Percentiles rank a stretch among this genome's conserved stretches.
These are phyloP conservation scores for Cyprinus carpio DNA, from an alignment of 2,113 vertebrate genomes.

Conservation along the genomic window DNA sequence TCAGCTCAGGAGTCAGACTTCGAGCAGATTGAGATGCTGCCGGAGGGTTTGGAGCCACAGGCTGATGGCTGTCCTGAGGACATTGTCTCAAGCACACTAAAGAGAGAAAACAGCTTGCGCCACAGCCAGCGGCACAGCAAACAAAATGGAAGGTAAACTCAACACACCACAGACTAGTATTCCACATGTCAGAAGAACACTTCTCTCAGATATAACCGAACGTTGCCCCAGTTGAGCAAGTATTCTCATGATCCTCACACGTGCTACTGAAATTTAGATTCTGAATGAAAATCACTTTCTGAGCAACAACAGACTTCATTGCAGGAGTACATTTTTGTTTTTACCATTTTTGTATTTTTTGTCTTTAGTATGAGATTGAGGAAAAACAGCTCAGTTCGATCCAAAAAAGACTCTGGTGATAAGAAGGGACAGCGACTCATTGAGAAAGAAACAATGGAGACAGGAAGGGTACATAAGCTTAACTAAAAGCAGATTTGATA, in stretches of 20 bases:
- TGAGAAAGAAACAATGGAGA: slow-evolving; percentile 89
- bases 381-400: slow-evolving; percentile 57
- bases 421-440: slow-evolving; percentile 85
- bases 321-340: neutral
- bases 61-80: slow-evolving; percentile 79
- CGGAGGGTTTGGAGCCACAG: slow-evolving; percentile 60
- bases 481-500: neutral
- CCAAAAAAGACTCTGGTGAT: slow-evolving; percentile 40
- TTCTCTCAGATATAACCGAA: neutral
- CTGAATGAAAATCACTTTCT: neutral
- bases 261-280: neutral
- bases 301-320: neutral
- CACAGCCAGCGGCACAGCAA: slow-evolving; percentile 69
- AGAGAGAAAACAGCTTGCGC: slow-evolving; percentile 80
- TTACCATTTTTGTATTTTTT: neutral
- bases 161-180: neutral
- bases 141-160: slow-evolving; percentile 76
- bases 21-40: slow-evolving; percentile 70
- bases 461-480: slow-evolving; percentile 78
- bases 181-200: neutral
- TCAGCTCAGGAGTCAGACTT: slow-evolving; percentile 17
- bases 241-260: neutral
- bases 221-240: neutral
- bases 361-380: slow-evolving; percentile 64
- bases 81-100: slow-evolving; percentile 74